Evolutionary conservation across 2,113 vertebrate genomes (phyloP).

Genomic region (Syngnathoides biaculeatus): DNA sequence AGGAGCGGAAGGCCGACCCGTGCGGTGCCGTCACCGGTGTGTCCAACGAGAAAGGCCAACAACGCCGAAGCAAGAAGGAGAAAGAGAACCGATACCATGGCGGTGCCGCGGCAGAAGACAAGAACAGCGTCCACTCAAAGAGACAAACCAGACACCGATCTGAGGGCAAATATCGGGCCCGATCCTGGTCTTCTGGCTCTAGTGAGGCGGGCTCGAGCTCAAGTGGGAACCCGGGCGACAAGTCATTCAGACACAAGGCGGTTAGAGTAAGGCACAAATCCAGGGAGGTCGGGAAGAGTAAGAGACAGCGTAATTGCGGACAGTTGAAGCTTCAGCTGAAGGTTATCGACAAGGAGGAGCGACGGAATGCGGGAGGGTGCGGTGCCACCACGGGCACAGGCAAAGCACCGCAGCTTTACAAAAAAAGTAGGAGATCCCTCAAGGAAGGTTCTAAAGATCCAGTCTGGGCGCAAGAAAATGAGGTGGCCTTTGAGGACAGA

Average conservation of each 20-base stretch:
- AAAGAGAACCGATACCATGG: conserved; percentile 82
- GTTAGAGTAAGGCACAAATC: conserved; percentile 86
- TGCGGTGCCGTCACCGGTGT: conserved; percentile 47
- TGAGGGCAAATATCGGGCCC: conserved; percentile 85
- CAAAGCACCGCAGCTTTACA: conserved; percentile 81
- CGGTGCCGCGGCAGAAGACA: conserved; percentile 69
- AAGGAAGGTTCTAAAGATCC: conserved; percentile 84
- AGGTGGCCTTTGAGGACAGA: conserved; percentile 75
- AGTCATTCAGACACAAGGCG: conserved; percentile 75
- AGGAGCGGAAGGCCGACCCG: conserved; percentile 73
- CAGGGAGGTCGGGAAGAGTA: conserved; percentile 81
- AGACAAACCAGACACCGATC: conserved; percentile 83
- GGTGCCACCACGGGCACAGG: conserved; percentile 65
- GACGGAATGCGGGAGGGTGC: conserved; percentile 71
- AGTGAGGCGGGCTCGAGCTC: conserved; percentile 96
- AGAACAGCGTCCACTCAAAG: conserved; percentile 73
- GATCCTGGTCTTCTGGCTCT: conserved; percentile 96
- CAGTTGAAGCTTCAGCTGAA: conserved; percentile 81
- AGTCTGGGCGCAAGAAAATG: conserved; percentile 74
- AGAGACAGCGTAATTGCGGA: conserved; percentile 79
- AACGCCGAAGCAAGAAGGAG: conserved; percentile 80
- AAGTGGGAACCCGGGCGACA: conserved; percentile 87
- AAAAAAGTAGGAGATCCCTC: conserved; percentile 82
- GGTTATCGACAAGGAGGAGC: conserved; percentile 77
- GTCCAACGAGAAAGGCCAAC: conserved; percentile 71